Base-by-base conservation (phyloP, 1,140 invertebrate species). In the Megalopta genalis region DNA sequence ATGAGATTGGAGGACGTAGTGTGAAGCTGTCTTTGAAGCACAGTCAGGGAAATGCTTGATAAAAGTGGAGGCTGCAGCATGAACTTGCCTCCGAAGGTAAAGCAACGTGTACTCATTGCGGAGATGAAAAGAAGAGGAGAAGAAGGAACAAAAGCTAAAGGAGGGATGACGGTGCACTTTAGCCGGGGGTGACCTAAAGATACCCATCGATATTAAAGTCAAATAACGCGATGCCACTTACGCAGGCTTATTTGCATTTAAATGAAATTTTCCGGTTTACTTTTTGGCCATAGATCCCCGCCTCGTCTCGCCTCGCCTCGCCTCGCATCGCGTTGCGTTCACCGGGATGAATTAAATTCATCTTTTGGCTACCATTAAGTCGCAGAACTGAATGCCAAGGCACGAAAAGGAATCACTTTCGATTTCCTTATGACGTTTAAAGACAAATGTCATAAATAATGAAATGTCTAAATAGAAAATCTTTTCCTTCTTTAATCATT, bases 121-220 rank as follows among this genome's bases (percentile, higher is more conserved):
- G 65, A 57, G 32, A 4, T 32, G 32, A 32, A 32, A 4, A 32
- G 32, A 32, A 42, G 67, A 37, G 54, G 49, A 23, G 54, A 68
- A 57, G 65, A 21, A 71, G 69, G 52, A 52, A 27, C 10, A 49
- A 21, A 18, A 21, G 39, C 27, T 14, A 27, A 37, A 76, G 27
- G 59, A 37, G 25, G 21, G 71, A 18, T 23, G 64, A 42, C 14
- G 49, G 23, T 18, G 37, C 42, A 54, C n/a, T 23, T 62, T 49
- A 37, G 64, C 25, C 49, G 42, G 27, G 77, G 42, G 77, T 69
- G 52, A 82, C 82, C 83, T 88, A 87, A 88, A 85, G 81, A 88
- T 88, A 88, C 81, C 87, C 81, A 88, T 88, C 86, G 86, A 88
- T 88, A 88, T 87, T 88, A 85, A 81, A 85, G 75, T 78, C 78